Percentiles rank a stretch among this genome's conserved stretches.
Evolutionary conservation across 2,888 invertebrate species (phyloP).

Genomic region (Amphipyra berbera): DNA sequence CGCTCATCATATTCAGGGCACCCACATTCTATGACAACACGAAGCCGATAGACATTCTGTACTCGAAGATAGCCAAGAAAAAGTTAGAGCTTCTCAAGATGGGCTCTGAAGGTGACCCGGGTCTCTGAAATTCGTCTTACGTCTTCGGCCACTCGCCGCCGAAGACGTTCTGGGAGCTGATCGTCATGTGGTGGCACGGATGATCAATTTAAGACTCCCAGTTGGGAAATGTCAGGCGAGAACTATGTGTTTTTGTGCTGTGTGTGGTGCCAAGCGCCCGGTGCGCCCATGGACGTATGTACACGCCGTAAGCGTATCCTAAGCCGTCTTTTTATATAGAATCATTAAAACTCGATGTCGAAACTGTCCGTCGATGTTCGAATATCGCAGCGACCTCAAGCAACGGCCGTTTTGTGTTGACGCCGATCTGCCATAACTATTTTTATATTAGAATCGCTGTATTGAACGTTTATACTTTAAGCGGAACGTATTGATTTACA

Average conservation of each 20-base stretch:
- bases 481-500: conserved; percentile 76
- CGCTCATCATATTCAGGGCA: conserved; percentile 96
- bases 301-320: conserved; percentile 79
- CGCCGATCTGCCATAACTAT: conserved; percentile 82
- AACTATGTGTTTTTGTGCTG: conserved; percentile 81
- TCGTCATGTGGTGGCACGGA: conserved; percentile 90
- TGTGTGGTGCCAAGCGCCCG: conserved; percentile 86
- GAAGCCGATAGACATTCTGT: conserved; percentile 96
- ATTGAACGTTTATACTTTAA: conserved; percentile 75
- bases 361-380: conserved; percentile 85
- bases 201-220: conserved; percentile 86
- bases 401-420: conserved; percentile 76
- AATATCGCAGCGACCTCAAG: conserved; percentile 73
- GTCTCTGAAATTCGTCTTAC: conserved; percentile 92
- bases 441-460: conserved; percentile 85
- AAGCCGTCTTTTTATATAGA: conserved; percentile 87
- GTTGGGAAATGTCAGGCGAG: conserved; percentile 84
- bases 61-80: conserved; percentile 97
- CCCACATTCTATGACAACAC: conserved; percentile 97
- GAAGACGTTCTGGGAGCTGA: conserved; percentile 91
- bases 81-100: conserved; percentile 96
- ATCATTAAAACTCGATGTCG: conserved; percentile 75
- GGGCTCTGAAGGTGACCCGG: conserved; percentile 93
- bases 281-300: conserved; percentile 81
- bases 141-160: conserved; percentile 92